Evolutionary conservation across 1,140 invertebrate genomes (phyloP).

Genomic region (Sinonovacula constricta): DNA sequence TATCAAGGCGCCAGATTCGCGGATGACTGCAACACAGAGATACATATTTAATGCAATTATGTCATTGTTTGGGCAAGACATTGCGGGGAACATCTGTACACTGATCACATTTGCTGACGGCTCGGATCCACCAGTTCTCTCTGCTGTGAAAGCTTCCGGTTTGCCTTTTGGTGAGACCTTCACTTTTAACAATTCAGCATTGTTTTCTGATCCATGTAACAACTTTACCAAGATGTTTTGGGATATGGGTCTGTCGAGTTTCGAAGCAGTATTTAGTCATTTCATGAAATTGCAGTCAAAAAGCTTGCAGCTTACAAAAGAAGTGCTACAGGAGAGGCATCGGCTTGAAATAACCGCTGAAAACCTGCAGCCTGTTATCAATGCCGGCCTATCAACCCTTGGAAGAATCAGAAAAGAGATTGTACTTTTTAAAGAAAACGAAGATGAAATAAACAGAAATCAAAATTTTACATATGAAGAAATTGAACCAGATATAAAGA

Average conservation of each 20-base stretch:
- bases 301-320: too few relatives aligned
- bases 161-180: too few relatives aligned
- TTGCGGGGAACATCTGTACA: conserved; percentile 55
- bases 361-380: conserved; percentile 31
- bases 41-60: too few relatives aligned
- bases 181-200: too few relatives aligned
- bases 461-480: conserved; percentile 47
- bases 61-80: conserved; percentile 60
- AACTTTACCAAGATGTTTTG: conserved; percentile 33
- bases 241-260: not conserved
- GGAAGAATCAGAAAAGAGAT: conserved; percentile 24
- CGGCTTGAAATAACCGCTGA: conserved; percentile 34
- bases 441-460: conserved; percentile 49
- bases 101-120: too few relatives aligned
- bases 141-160: not conserved
- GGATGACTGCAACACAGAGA: conserved; percentile 44
- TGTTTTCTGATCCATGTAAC: not conserved
- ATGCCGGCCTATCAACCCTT: conserved; percentile 26
- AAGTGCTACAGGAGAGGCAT: conserved; percentile 22
- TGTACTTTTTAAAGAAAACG: conserved; percentile 26
- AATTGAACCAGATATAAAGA: conserved; percentile 4
- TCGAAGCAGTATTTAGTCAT: conserved; percentile 36
- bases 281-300: conserved; percentile 45
- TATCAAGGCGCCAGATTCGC: not conserved
- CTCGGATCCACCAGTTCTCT: conserved; percentile 43